Evolutionary conservation across 2,113 vertebrate species (phyloP), one percentile per base, ranked within the genome.

Genomic region (Colistium nudipinnis): DNA sequence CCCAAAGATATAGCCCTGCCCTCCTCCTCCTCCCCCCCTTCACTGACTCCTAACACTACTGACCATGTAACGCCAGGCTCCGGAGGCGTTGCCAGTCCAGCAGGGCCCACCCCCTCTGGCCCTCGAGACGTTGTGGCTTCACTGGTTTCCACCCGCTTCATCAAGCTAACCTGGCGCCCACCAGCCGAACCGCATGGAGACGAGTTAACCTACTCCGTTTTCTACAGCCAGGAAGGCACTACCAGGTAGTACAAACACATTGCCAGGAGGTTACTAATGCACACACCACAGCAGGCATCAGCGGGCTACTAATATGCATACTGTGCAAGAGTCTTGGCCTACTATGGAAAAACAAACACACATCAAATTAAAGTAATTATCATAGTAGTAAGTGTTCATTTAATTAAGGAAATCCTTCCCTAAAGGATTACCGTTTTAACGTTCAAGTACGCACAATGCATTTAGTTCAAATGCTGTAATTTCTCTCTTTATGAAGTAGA

Each of bases 21-120:
- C 93, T 95, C 96, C 90, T 93, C 96, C 90, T 93, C 93, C 92
- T 94, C 94, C 90, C 94, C 95, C 95, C 95, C 97, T 92, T 96
- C 97, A 98, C 96, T 99, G 97, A 98, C 95, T 96, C 96, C 94
- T 99, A 96, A 98, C 95, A 98, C 98, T 99, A 95, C 96, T 98
- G 96, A 98, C 95, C 96, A 96, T 98, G 95, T 98, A 97, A 97
- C 96, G 90, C 94, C 95, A 95, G 96, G 96, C 90, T 89, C 89
- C 25, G 88, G 95, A 79, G 92, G 94, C n/a, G 74, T 81, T 13
- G 88, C 92, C 53, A 91, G 92, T 84, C 93, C 87, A 8, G 86
- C 94, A 28, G 96, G 96, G 83, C 96, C 96, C 24, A 76, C 95
- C 74, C 95, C 98, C 87, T 96, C 97, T 1, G 94, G 94, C 12